These are phyloP conservation scores for Dynastes hyllus DNA, from an alignment of 2,888 invertebrate genomes.

Conservation along the genomic window DNA sequence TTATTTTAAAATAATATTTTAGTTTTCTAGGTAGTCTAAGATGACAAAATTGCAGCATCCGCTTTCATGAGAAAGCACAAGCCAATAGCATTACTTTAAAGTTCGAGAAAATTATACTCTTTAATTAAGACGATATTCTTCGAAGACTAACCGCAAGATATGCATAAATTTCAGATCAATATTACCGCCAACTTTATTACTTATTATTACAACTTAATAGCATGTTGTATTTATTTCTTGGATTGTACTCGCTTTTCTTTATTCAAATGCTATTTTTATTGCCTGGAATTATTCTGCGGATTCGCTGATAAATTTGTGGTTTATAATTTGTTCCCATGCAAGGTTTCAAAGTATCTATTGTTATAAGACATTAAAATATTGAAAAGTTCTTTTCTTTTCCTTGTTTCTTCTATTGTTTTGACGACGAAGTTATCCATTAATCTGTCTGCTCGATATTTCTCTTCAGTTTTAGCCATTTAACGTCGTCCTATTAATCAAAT, in stretches of 20 bases:
- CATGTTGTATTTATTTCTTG: not conserved
- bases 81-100: not conserved
- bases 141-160: not conserved
- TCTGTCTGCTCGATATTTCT: not conserved
- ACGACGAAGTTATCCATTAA: conserved; percentile 5
- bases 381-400: not conserved
- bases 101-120: not conserved
- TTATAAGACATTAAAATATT: not conserved
- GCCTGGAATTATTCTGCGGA: not conserved
- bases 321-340: not conserved
- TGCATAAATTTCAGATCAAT: not conserved
- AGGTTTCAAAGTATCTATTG: not conserved
- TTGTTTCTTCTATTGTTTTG: not conserved
- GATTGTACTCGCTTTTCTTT: not conserved
- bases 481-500: conserved; percentile 2
- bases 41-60: conserved; percentile 3
- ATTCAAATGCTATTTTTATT: not conserved
- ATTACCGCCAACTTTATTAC: not conserved
- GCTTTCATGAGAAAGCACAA: not conserved
- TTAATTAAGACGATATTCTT: not conserved
- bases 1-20: no score
- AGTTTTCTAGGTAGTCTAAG: not conserved
- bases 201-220: not conserved
- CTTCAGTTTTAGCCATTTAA: conserved; percentile 6
- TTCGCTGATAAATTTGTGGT: not conserved